phyloP scores from a whole-genome alignment of 2,797 vertebrate species.

The Sorex maritimensis region DNA sequence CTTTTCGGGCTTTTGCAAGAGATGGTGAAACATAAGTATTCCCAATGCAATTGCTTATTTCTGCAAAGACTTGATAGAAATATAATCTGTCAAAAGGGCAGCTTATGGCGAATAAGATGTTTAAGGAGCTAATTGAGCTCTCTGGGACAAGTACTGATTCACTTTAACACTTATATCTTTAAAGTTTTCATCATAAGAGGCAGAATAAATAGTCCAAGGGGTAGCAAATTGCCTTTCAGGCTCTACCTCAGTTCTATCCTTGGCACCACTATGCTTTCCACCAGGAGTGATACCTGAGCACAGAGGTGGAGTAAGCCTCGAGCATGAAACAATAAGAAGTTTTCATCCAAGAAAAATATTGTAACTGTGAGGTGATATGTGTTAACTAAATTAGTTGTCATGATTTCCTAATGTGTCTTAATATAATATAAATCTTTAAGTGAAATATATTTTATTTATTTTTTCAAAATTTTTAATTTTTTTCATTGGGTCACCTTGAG shows the following conservation, averaged over 20 bases:
- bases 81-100: slow-evolving; percentile 32
- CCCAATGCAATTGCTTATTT: slow-evolving; percentile 54
- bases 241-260: no score
- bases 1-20: slow-evolving; percentile 9
- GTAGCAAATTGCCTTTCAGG: no score
- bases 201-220: no score
- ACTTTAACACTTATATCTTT: not conserved
- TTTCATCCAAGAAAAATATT: not conserved
- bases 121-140: not conserved
- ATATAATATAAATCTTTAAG: no score
- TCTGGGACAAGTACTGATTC: not conserved
- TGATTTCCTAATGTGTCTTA: not conserved
- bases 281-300: no score
- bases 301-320: no score
- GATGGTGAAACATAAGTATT: not conserved
- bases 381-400: not conserved
- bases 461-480: no score
- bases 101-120: not conserved
- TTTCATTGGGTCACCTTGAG: no score
- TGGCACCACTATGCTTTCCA: no score
- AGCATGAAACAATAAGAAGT: no score
- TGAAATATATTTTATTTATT: no score
- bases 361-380: not conserved
- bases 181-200: not conserved
- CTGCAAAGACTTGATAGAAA: not conserved